phyloP scores from a whole-genome alignment of 2,113 vertebrate genomes.

The Greenwoodochromis staneri region DNA sequence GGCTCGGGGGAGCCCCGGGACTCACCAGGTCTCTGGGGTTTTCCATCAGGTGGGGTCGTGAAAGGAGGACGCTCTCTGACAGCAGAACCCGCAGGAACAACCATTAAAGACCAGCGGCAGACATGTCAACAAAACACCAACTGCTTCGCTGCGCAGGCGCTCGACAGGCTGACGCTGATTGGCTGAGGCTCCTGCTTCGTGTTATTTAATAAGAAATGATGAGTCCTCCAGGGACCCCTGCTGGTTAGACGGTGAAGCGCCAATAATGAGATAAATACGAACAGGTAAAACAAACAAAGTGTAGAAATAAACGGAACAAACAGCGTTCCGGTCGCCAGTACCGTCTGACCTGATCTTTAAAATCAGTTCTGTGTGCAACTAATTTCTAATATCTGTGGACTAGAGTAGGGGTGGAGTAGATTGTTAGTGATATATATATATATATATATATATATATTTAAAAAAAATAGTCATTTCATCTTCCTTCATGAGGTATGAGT shows the following conservation, averaged over 20 bases:
- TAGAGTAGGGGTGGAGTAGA: not conserved
- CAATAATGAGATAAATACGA: not conserved
- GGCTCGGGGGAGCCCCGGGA: not conserved
- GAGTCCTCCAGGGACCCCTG: not conserved
- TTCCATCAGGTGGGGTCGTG: conserved; percentile 24
- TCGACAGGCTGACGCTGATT: not conserved
- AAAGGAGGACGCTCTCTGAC: not conserved
- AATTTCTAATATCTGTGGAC: not conserved
- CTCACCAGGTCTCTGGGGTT: conserved; percentile 51
- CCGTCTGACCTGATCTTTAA: not conserved
- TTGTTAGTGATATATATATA: too few relatives aligned
- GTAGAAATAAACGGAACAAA: not conserved
- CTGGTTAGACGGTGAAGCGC: not conserved
- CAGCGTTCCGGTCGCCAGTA: not conserved
- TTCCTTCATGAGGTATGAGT: too few relatives aligned
- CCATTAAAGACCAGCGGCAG: not conserved
- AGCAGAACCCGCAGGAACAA: not conserved
- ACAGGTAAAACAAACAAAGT: not conserved
- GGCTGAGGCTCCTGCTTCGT: conserved; percentile 28
- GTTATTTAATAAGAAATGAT: not conserved
- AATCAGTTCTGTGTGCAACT: not conserved
- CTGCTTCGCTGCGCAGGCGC: conserved; percentile 24
- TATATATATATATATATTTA: too few relatives aligned
- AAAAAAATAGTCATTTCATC: too few relatives aligned
- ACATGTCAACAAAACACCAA: conserved; percentile 26